Base-by-base conservation (phyloP, 2,888 invertebrate species). In the Nemapogon koenigi region DNA sequence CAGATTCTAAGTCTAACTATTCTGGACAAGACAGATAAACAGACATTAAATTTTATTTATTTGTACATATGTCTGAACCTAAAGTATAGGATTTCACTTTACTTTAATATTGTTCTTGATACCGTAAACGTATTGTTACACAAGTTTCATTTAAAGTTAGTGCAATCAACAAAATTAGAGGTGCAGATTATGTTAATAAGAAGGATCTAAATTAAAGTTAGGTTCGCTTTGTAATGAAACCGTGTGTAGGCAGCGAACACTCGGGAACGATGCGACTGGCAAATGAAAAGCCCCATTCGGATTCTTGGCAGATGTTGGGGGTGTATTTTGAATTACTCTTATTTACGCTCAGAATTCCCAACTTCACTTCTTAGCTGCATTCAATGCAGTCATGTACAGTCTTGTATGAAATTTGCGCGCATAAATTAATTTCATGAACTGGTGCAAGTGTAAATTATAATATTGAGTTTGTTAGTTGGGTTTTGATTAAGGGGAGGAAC, bases 271-370 rank as follows among this genome's bases (percentile, higher is more conserved):
- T n/a, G n/a, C n/a, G n/a, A n/a, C n/a, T n/a, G n/a, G n/a, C 19
- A 19, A 33, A 33, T 33, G 31, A 33, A 33, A 33, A 33, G 11
- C 19, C 14, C 19, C 19, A 33, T 3, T 33, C 18, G 33, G 19
- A 33, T 33, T 33, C 33, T 33, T 33, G 33, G 33, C 33, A 19
- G 33, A 33, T 33, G 33, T 33, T 33, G 33, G 13, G 33, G 33
- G 13, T 19, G 19, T n/a, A 19, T n/a, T 31, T 16, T 17, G 10
- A 31, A 33, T 33, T 18, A 33, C 33, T 33, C 33, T 33, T 33
- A 33, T 33, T 31, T 31, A 31, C 31, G 31, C 31, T 31, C 16
- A 16, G 16, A 31, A 31, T 31, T 33, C 19, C 33, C 14, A 11
- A 19, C 13, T 33, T 33, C 10, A 33, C 33, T 33, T 33, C 33